Percentiles rank a stretch among this genome's conserved stretches.
Evolutionary conservation across 2,888 invertebrate genomes (phyloP).

Genomic region (Willowsia nigromaculata): DNA sequence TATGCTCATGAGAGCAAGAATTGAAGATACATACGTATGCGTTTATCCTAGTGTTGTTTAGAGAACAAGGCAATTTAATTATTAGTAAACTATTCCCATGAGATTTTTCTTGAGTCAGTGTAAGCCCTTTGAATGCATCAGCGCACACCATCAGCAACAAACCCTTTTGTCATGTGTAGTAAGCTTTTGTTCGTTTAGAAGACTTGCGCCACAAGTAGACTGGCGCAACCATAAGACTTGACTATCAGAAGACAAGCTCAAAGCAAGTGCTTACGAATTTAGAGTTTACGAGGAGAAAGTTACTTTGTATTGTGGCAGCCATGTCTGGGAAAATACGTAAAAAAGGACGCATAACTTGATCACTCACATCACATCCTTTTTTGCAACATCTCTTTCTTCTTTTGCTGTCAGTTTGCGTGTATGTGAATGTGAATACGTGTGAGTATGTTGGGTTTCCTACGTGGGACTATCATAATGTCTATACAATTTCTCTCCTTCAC

Average conservation of each 20-base stretch:
- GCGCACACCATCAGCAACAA: constrained; percentile 29
- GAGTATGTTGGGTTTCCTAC: not conserved
- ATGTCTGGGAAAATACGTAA: not conserved
- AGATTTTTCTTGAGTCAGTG: constrained; percentile 32
- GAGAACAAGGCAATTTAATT: constrained; percentile 61
- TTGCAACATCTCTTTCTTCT: not conserved
- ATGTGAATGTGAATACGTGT: not conserved
- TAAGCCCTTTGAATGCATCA: constrained; percentile 41
- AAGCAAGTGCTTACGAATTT: not conserved
- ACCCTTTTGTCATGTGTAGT: not conserved
- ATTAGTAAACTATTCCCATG: constrained; percentile 61
- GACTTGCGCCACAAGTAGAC: not conserved
- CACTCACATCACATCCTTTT: constrained; percentile 17
- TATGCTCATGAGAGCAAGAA: not conserved
- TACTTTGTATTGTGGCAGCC: not conserved
- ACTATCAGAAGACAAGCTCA: not conserved
- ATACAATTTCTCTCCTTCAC: not conserved
- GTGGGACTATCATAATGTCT: not conserved
- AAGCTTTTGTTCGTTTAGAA: constrained; percentile 16
- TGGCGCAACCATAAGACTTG: not conserved
- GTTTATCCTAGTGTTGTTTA: not conserved
- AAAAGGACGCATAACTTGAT: constrained; percentile 20
- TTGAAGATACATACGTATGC: not conserved
- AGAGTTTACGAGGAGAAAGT: constrained; percentile 33
- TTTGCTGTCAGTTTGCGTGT: not conserved